A percentile compares a stretch with the other conserved stretches of the same genome.
Evolutionary conservation across 2,113 vertebrate species (phyloP).

Genomic region (Gambusia holbrooki): DNA sequence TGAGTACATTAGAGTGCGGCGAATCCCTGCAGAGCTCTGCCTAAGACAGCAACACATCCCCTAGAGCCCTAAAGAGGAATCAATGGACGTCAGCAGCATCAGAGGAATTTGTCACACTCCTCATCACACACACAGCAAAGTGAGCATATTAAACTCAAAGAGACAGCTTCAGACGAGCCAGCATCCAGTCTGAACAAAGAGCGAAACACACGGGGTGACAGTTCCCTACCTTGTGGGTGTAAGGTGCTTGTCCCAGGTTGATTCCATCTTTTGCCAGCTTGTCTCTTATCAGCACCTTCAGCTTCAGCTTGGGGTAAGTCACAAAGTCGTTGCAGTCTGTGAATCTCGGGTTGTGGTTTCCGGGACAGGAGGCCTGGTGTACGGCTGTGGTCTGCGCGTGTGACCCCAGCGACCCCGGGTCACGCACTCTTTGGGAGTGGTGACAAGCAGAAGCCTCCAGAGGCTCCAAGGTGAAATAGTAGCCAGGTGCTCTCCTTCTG

Average conservation of each 20-base stretch:
- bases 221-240: conserved; percentile 87
- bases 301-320: conserved; percentile 89
- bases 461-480: conserved; percentile 97
- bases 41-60: conserved; percentile 7
- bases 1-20: background rate
- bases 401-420: conserved; percentile 28
- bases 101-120: conserved; percentile 58
- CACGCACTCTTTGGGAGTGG: conserved; percentile 56
- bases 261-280: conserved; percentile 93
- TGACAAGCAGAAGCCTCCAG: conserved; percentile 46
- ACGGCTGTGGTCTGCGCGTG: conserved; percentile 24
- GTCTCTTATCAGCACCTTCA: conserved; percentile 95
- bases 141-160: conserved; percentile 27
- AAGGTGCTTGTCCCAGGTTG: conserved; percentile 89
- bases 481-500: conserved; percentile 77
- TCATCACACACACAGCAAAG: conserved; percentile 30
- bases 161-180: conserved; percentile 30
- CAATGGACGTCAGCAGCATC: conserved; percentile 40
- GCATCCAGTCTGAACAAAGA: background rate
- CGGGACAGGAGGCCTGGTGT: conserved; percentile 61
- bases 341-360: conserved; percentile 68
- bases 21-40: background rate
- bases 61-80: conserved; percentile 7
- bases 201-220: background rate
- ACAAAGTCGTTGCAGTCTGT: conserved; percentile 79